Percentiles rank a stretch among this genome's conserved stretches.
Conservation (phyloP, 2,888 invertebrate genomes). For the Nymphalis urticae region DNA sequence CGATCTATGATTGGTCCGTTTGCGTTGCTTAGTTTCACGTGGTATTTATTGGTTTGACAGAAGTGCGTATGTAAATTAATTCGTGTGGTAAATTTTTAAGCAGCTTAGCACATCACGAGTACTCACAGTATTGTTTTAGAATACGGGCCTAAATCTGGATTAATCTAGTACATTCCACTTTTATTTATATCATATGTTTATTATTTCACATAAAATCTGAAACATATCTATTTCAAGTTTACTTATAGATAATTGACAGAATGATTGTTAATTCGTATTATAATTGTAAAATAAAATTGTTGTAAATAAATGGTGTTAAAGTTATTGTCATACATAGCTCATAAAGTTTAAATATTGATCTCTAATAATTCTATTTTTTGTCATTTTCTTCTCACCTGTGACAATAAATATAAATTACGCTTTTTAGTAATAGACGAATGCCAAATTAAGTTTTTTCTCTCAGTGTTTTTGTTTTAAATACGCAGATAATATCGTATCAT, state of each 20-base stretch:
- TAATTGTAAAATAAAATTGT: conserved; percentile 60
- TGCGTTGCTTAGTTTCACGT: too few relatives aligned
- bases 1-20: too few relatives aligned
- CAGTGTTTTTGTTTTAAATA: conserved; percentile 1
- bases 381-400: conserved; percentile 73
- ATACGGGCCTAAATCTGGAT: too few relatives aligned
- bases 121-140: too few relatives aligned
- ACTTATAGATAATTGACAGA: conserved; percentile 55
- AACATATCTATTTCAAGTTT: conserved; percentile 77
- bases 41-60: too few relatives aligned
- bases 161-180: too few relatives aligned
- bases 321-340: conserved; percentile 42
- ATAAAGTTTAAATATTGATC: conserved; percentile 37
- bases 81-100: too few relatives aligned
- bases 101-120: too few relatives aligned
- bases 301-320: conserved; percentile 46
- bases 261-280: conserved; percentile 60
- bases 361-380: conserved; percentile 52
- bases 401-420: conserved; percentile 81
- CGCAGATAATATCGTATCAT: neutral
- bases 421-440: conserved; percentile 73
- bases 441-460: conserved; percentile 52
- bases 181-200: neutral
- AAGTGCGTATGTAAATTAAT: too few relatives aligned
- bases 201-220: conserved; percentile 54